A percentile compares a stretch with the other conserved stretches of the same genome.
Conservation (phyloP, 1,140 invertebrate species). For the Campoletis sonorensis region DNA sequence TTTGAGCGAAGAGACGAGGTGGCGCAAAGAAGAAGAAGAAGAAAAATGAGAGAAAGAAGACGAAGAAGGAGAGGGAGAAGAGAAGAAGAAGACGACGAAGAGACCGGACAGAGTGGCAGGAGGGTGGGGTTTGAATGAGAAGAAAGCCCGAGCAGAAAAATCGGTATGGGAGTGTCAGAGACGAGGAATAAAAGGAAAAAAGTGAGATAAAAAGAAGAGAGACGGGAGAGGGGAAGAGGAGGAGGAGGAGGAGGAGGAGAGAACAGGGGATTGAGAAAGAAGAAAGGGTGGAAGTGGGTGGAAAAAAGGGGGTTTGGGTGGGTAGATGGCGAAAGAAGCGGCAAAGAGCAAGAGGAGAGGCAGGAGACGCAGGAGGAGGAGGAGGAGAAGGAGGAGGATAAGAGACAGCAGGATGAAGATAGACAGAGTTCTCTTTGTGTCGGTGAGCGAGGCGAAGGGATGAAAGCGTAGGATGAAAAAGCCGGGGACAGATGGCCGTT, state of each 20-base stretch:
- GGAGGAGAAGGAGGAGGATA: conserved; percentile 51
- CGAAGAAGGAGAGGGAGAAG: not conserved
- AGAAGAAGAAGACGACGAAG: not conserved
- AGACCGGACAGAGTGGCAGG: not conserved
- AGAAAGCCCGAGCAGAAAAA: conserved; percentile 37
- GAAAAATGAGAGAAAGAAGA: not conserved
- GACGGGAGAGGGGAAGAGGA: conserved; percentile 16
- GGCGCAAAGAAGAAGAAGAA: not conserved
- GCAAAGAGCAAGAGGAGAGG: conserved; percentile 14
- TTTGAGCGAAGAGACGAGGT: not conserved
- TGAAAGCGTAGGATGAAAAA: conserved; percentile 72
- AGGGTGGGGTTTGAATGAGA: not conserved
- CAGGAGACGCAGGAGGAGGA: not conserved
- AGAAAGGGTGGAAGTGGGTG: conserved; percentile 56
- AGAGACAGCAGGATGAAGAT: conserved; percentile 56
- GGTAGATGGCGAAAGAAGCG: conserved; percentile 21
- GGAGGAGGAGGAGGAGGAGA: conserved; percentile 18
- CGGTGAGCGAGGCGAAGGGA: conserved; percentile 60
- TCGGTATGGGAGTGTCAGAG: conserved; percentile 37
- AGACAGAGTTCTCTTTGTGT: conserved; percentile 64
- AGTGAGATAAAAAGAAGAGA: conserved; percentile 14
- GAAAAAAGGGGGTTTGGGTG: conserved; percentile 47
- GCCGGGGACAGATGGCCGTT: conserved; percentile 75
- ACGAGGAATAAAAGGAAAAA: conserved; percentile 40
- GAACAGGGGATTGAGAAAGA: conserved; percentile 35